Percentiles rank a stretch among this genome's conserved stretches.
These are phyloP conservation scores for Nasonia giraulti DNA, from an alignment of 1,140 invertebrate genomes.

Conservation along the genomic window DNA sequence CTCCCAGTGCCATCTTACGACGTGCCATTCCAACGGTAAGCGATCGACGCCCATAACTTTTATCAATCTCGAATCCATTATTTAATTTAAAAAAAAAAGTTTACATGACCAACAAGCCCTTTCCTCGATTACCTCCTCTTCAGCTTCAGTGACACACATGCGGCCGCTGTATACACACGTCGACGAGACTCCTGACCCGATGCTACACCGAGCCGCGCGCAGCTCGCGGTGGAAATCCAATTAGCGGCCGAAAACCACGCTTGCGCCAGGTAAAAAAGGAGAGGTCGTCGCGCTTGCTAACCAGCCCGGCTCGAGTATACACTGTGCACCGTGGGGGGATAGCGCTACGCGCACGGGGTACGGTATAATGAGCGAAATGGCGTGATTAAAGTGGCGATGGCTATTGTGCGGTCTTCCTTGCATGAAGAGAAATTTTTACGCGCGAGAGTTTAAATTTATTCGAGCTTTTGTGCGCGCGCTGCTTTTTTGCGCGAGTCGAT, in stretches of 20 bases:
- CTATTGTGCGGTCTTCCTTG: neutral
- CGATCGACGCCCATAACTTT: neutral
- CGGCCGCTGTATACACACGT: too few species aligned
- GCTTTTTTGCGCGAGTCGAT: neutral
- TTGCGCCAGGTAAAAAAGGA: conserved; percentile 8
- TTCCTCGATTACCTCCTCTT: neutral
- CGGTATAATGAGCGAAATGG: conserved; percentile 2
- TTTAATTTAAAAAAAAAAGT: neutral
- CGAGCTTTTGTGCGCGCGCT: too few species aligned
- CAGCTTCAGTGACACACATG: neutral
- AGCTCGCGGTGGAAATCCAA: conserved; percentile 27
- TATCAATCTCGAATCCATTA: neutral
- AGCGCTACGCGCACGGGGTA: neutral
- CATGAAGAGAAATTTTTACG: neutral
- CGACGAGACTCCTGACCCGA: neutral
- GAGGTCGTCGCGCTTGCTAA: neutral
- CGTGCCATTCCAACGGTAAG: conserved; percentile 37
- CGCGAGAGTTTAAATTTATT: neutral
- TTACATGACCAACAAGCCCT: neutral
- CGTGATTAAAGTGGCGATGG: conserved; percentile 6
- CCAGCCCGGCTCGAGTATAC: conserved; percentile 2
- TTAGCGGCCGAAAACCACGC: conserved; percentile 29
- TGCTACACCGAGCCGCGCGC: too few species aligned
- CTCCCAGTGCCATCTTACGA: neutral
- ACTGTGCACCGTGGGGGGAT: neutral